Evolutionary conservation across 30 jellyfish, hydroid and myxozoan genomes (phyloP), one percentile per base, ranked within the genome.

Genomic region (Chrysaora quinquecirrha): DNA sequence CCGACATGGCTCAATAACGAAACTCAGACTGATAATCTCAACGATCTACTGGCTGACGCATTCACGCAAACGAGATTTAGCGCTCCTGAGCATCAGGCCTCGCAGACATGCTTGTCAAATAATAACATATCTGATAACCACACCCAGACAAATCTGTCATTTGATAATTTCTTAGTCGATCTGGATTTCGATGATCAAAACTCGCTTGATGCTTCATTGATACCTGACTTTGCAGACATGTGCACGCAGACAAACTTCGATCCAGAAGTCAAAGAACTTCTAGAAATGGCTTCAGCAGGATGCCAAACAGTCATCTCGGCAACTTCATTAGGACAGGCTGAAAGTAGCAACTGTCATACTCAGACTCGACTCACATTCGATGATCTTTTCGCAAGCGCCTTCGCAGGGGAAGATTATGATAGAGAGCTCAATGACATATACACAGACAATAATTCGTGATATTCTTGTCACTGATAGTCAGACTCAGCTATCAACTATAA

Each of bases 161-260:
- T 71, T 56, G 92, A 82, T 54, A 82, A 70, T 60, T 56, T 82
- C 52, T 14, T 82, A 23, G 48, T 61, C 48, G 70, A 35, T 71
- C 46, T 82, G 72, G 70, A 71, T 28, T 80, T 80, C 49, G 90
- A 71, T 10, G 71, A 68, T 1, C 73, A 82, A 19, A 73, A 52
- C 30, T 11, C 78, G 0, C 43, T 82, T 1, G 92, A 69, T 11
- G 73, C 92, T 4, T 32, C 82, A 19, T 16, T 82, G 48, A 82
- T 82, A 74, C 92, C 92, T 2, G 92, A 82, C 34, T 82, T 82
- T 11, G 66, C 84, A 11, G 92, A 82, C 49, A 82, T 82, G 84
- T 82, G 92, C 72, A 82, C 92, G 47, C 92, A 82, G 80, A 82
- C 92, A 20, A 71, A 71, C 52, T 78, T 79, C 27, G 90, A 80